These are phyloP conservation scores for Falco cherrug DNA, from an alignment of 2,797 vertebrate species.

Conservation along the genomic window DNA sequence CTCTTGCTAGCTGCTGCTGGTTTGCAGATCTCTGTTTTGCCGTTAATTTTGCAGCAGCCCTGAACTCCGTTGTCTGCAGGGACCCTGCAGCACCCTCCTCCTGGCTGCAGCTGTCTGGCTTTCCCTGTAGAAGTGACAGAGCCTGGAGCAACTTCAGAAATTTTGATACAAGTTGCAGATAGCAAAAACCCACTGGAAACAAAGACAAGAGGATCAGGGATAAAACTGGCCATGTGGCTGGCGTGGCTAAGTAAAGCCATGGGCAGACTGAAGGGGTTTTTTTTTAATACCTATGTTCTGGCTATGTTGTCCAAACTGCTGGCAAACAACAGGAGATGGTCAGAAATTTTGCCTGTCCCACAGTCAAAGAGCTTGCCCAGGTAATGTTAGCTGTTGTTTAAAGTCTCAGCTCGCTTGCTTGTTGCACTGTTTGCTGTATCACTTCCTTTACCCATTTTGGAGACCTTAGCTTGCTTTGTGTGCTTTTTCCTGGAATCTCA, in stretches of 20 bases:
- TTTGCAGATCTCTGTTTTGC: background rate
- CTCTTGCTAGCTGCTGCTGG: background rate
- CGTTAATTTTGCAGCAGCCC: background rate
- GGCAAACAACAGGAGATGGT: background rate
- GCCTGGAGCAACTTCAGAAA: background rate
- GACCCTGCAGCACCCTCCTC: background rate
- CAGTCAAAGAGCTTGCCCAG: background rate
- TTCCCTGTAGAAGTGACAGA: background rate
- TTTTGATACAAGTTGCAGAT: background rate
- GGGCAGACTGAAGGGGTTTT: background rate
- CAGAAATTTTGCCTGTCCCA: background rate
- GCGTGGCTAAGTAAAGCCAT: background rate
- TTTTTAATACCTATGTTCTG: background rate
- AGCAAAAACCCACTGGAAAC: background rate
- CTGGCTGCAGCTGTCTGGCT: background rate
- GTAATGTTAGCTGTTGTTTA: background rate
- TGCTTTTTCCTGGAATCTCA: background rate
- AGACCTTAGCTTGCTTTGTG: background rate
- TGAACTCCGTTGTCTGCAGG: background rate
- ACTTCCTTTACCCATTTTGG: background rate
- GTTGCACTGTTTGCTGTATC: background rate
- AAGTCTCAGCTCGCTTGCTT: background rate
- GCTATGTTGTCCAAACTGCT: background rate
- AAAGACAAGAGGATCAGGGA: background rate
- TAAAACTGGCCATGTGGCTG: background rate